Evolutionary conservation across 2,888 invertebrate genomes (phyloP).

Genomic region (Mesorhabditis sp.): DNA sequence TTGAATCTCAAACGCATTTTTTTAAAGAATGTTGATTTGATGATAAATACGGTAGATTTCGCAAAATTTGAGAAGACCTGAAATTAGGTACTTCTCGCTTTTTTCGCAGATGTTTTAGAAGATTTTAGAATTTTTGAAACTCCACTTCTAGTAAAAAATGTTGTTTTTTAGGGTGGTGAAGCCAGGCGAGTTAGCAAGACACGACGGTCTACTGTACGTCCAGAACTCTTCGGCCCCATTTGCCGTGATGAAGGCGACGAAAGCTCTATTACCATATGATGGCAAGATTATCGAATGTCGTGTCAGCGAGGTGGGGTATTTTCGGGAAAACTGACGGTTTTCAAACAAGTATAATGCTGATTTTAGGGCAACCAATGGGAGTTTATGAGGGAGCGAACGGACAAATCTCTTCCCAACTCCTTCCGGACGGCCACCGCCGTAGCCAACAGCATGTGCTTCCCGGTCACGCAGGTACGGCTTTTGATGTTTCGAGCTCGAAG

Average conservation of each 20-base stretch:
- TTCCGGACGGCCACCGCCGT: constrained; percentile 71
- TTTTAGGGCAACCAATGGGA: constrained; percentile 69
- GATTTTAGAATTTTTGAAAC: no score
- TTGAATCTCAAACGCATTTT: not conserved
- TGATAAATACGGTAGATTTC: not conserved
- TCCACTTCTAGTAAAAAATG: no score
- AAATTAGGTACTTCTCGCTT: no score
- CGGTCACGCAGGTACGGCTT: constrained; percentile 33
- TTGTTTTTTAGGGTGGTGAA: constrained; percentile 17
- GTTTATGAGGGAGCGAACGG: constrained; percentile 89
- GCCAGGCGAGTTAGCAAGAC: constrained; percentile 57
- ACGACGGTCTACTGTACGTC: constrained; percentile 54
- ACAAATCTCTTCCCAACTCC: constrained; percentile 92
- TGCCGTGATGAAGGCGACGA: constrained; percentile 73
- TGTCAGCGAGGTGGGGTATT: constrained; percentile 16
- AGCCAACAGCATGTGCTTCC: constrained; percentile 48
- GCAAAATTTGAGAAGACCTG: no score
- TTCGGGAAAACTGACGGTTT: constrained; percentile 65
- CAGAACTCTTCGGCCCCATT: constrained; percentile 67
- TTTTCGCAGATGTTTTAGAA: no score
- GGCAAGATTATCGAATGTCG: constrained; percentile 93
- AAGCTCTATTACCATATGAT: constrained; percentile 74
- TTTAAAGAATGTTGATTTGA: not conserved
- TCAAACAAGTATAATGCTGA: constrained; percentile 12
- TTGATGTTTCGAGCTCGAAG: no score